phyloP scores from a whole-genome alignment of 2,113 vertebrate species.

The Oncorhynchus mykiss region DNA sequence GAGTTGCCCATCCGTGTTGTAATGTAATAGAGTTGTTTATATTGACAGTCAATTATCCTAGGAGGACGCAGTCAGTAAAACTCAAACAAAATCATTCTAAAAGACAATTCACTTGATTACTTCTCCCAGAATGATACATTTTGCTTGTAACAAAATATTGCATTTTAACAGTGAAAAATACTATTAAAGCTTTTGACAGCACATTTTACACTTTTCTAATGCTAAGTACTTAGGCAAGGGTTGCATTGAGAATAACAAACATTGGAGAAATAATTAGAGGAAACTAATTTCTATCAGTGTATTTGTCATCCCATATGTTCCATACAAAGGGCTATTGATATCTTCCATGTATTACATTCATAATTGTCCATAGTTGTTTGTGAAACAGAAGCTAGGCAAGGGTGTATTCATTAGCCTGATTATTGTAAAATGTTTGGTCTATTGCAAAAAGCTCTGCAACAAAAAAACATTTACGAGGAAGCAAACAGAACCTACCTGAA shows the following conservation, averaged over 20 bases:
- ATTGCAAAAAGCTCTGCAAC: too few relatives aligned
- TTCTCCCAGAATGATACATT: neutral
- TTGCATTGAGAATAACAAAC: neutral
- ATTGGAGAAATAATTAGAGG: neutral
- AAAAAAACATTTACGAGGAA: too few relatives aligned
- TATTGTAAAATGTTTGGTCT: too few relatives aligned
- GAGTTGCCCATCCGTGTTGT: too few relatives aligned
- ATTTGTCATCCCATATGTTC: neutral
- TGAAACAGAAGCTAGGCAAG: neutral
- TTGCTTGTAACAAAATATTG: neutral
- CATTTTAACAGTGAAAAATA: neutral
- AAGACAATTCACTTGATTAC: neutral
- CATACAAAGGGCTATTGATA: neutral
- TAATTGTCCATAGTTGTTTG: neutral
- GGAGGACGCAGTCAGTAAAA: neutral
- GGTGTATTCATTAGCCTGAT: too few relatives aligned
- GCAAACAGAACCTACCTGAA: too few relatives aligned
- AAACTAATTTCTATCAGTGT: neutral
- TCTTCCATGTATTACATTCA: neutral
- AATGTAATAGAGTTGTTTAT: too few relatives aligned
- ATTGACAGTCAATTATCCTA: neutral
- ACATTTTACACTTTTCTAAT: neutral
- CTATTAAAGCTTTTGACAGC: neutral
- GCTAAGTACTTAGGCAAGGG: neutral
- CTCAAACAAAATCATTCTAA: neutral